These are phyloP conservation scores for Buphagus erythrorhynchus DNA, from an alignment of 2,797 vertebrate species.

Conservation along the genomic window DNA sequence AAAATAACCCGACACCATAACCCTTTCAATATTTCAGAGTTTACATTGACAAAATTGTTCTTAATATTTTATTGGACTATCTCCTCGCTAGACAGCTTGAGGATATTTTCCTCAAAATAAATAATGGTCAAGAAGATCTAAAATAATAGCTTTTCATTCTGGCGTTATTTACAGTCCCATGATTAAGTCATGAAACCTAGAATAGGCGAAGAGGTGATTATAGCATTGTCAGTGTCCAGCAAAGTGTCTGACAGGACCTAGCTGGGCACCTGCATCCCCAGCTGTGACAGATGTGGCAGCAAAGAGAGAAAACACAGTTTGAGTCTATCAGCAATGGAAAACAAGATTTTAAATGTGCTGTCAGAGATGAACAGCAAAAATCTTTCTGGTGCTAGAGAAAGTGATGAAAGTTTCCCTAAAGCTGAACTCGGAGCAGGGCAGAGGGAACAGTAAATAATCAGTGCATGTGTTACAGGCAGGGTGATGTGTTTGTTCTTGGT, in stretches of 20 bases:
- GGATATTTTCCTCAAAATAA: constrained; percentile 45
- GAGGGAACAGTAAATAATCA: background rate
- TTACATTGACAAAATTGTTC: constrained; percentile 54
- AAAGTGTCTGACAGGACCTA: background rate
- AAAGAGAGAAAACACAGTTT: background rate
- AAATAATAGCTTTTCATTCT: constrained; percentile 37
- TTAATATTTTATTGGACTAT: constrained; percentile 52
- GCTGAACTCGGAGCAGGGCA: background rate
- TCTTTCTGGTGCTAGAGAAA: background rate
- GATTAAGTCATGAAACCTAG: constrained; percentile 23
- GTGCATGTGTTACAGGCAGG: background rate
- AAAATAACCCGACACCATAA: background rate
- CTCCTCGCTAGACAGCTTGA: constrained; percentile 1
- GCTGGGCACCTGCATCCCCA: background rate
- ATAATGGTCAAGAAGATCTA: constrained; percentile 31
- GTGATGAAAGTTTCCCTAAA: background rate
- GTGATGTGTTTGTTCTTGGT: background rate
- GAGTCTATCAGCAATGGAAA: background rate
- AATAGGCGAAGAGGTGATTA: background rate
- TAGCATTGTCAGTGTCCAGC: background rate
- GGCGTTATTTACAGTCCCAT: background rate
- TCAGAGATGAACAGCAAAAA: background rate
- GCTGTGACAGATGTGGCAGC: constrained; percentile 4
- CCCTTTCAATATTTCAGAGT: constrained; percentile 56
- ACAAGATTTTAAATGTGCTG: background rate